These are phyloP conservation scores for Ormyrus nitidulus DNA, from an alignment of 2,888 invertebrate genomes.

Conservation along the genomic window DNA sequence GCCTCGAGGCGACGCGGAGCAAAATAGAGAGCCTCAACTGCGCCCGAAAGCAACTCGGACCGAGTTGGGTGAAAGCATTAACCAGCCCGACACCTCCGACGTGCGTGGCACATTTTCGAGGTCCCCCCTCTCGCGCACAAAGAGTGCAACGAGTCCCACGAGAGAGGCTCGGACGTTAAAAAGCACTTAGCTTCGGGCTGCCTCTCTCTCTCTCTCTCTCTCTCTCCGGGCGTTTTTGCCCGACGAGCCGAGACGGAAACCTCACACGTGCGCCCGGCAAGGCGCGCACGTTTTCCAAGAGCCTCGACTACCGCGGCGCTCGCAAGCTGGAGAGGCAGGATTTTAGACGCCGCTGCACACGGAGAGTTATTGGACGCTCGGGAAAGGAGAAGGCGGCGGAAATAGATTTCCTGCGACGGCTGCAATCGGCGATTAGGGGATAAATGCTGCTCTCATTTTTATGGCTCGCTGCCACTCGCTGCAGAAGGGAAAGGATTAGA, in stretches of 20 bases:
- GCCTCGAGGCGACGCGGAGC: too few relatives aligned
- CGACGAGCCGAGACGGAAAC: constrained; percentile 6
- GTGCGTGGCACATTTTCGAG: background rate
- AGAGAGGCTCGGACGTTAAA: constrained; percentile 1
- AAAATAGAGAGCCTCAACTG: too few relatives aligned
- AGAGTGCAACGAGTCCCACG: background rate
- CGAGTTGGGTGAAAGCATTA: too few relatives aligned
- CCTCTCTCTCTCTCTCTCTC: background rate
- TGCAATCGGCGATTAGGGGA: too few relatives aligned
- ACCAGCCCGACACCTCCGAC: background rate
- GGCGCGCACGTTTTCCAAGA: constrained; percentile 46
- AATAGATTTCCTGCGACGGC: background rate
- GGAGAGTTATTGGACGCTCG: background rate
- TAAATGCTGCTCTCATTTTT: too few relatives aligned
- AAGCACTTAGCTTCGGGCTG: background rate
- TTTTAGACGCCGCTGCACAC: background rate
- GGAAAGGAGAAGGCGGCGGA: background rate
- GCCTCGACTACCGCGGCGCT: background rate
- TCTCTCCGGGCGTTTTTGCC: background rate
- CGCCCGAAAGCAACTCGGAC: background rate
- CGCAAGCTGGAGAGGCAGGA: background rate
- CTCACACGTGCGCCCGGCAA: constrained; percentile 49
- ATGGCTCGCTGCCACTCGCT: too few relatives aligned
- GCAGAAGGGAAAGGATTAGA: too few relatives aligned
- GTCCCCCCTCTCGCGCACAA: background rate